These are phyloP conservation scores for Acanthornis magna DNA, from an alignment of 2,797 vertebrate genomes.

Conservation along the genomic window DNA sequence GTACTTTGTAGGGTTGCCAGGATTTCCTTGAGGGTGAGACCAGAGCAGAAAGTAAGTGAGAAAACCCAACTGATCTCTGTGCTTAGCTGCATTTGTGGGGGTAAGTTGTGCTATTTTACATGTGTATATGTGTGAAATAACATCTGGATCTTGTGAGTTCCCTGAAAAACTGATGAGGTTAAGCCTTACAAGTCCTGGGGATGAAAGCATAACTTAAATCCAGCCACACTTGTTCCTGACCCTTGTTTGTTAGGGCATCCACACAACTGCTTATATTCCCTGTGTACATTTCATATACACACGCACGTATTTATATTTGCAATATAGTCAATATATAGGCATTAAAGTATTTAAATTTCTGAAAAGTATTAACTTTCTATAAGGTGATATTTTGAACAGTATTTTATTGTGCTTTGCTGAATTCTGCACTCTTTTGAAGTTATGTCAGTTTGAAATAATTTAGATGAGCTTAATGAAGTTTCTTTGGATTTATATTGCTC, in stretches of 20 bases:
- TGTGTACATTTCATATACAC: not conserved
- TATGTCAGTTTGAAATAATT: not conserved
- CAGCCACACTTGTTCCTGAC: not conserved
- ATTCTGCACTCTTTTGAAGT: not conserved
- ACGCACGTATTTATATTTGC: not conserved
- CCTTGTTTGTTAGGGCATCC: not conserved
- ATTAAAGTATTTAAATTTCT: not conserved
- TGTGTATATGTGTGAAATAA: not conserved
- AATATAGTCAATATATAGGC: not conserved
- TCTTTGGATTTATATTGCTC: not conserved
- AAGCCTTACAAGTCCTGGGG: not conserved
- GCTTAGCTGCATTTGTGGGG: slow-evolving; percentile 4
- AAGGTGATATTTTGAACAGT: not conserved
- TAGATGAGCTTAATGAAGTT: not conserved
- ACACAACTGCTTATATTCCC: not conserved
- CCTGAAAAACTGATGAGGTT: slow-evolving; percentile 6
- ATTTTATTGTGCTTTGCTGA: not conserved
- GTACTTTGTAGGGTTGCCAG: slow-evolving; percentile 30
- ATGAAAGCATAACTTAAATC: not conserved
- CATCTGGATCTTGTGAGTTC: slow-evolving; percentile 32
- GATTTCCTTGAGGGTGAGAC: slow-evolving; percentile 8
- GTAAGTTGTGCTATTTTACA: not conserved
- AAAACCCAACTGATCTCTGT: slow-evolving; percentile 46
- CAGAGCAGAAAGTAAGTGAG: slow-evolving; percentile 1
- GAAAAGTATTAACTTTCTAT: not conserved